A percentile compares a stretch with the other conserved stretches of the same genome.
Conservation (phyloP, 2,888 invertebrate species). For the Amiota communis region DNA sequence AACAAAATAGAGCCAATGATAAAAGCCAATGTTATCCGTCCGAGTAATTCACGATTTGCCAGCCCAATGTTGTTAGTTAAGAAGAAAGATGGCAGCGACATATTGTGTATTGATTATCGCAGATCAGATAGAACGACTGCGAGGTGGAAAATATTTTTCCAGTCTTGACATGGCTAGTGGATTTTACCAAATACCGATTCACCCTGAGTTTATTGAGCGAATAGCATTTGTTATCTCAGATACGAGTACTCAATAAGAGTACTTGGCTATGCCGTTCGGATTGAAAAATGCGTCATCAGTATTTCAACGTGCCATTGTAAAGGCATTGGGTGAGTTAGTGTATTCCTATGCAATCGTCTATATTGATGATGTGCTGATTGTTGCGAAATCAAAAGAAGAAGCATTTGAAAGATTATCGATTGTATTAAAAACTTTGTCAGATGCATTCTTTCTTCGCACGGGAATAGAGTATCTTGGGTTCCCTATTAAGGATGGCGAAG, state of each 20-base stretch:
- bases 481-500: background rate
- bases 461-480: too few species aligned
- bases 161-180: too few species aligned
- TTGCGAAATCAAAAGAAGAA: constrained; percentile 29
- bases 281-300: constrained; percentile 32
- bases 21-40: constrained; percentile 5
- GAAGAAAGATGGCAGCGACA: constrained; percentile 8
- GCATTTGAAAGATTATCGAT: constrained; percentile 33
- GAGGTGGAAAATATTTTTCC: too few species aligned
- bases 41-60: background rate
- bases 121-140: too few species aligned
- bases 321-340: constrained; percentile 34
- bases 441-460: too few species aligned
- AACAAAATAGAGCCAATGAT: background rate
- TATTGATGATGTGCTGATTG: too few species aligned
- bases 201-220: too few species aligned
- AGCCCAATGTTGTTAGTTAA: background rate
- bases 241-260: too few species aligned
- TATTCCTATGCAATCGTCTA: too few species aligned
- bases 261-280: constrained; percentile 31
- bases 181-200: too few species aligned
- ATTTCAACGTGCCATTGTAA: constrained; percentile 27
- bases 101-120: background rate
- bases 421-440: too few species aligned
- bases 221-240: constrained; percentile 36